Evolutionary conservation across 2,113 vertebrate genomes (phyloP).

Genomic region (Sinocyclocheilus grahami): DNA sequence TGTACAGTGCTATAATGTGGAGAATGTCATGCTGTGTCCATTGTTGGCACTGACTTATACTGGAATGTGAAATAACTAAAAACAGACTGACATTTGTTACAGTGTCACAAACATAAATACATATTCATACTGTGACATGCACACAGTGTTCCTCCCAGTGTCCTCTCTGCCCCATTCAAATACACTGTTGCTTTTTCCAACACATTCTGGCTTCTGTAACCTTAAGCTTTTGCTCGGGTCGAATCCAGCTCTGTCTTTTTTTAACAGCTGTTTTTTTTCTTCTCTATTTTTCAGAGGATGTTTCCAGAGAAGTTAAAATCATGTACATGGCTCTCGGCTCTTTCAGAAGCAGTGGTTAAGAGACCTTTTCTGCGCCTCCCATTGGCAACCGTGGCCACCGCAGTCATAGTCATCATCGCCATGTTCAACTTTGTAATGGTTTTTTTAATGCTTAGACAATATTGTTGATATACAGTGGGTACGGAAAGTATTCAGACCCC

Average conservation of each 20-base stretch:
- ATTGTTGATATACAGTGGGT: not conserved
- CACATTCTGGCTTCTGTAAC: not conserved
- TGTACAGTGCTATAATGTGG: slow-evolving; percentile 3
- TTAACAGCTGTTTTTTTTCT: not conserved
- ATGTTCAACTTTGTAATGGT: slow-evolving; percentile 85
- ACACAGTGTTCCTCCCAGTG: not conserved
- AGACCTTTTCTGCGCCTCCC: slow-evolving; percentile 84
- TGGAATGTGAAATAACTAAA: slow-evolving; percentile 46
- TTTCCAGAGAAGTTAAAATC: slow-evolving; percentile 77
- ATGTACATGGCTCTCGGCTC: slow-evolving; percentile 72
- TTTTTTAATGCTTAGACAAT: not conserved
- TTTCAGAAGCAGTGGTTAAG: slow-evolving; percentile 84
- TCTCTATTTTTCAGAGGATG: slow-evolving; percentile 71
- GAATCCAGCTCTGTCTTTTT: not conserved
- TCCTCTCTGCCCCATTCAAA: slow-evolving; percentile 11
- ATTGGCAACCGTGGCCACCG: slow-evolving; percentile 80
- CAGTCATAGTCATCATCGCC: slow-evolving; percentile 82
- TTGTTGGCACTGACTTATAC: slow-evolving; percentile 20
- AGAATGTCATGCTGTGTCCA: slow-evolving; percentile 34
- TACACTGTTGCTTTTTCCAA: not conserved
- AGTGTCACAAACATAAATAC: slow-evolving; percentile 10
- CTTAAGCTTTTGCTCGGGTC: not conserved
- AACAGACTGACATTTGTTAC: slow-evolving; percentile 36
- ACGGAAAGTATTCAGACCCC: too few relatives aligned
- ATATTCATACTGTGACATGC: not conserved